These are phyloP conservation scores for Acyrthosiphon pisum DNA, from an alignment of 1,140 invertebrate species.

Conservation along the genomic window DNA sequence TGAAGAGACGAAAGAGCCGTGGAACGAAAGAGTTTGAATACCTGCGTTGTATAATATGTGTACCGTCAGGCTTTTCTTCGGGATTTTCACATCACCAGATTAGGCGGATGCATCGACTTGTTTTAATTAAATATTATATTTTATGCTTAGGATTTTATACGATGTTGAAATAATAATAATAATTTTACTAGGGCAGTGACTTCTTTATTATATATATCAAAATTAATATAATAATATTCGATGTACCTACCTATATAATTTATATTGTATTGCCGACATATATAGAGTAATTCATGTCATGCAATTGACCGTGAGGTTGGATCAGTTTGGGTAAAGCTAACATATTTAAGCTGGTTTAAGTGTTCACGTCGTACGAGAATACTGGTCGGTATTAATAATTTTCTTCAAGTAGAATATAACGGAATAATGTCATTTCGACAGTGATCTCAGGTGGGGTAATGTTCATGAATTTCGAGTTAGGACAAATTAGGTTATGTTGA, in stretches of 20 bases:
- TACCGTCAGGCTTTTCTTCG: neutral
- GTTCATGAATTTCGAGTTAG: neutral
- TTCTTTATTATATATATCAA: neutral
- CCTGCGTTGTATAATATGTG: neutral
- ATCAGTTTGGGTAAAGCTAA: neutral
- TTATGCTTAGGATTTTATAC: neutral
- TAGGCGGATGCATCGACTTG: no score
- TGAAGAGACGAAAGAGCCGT: no score
- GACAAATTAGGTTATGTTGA: neutral
- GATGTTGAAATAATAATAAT: neutral
- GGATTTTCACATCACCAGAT: neutral
- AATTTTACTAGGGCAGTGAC: neutral
- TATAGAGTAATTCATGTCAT: neutral
- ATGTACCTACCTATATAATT: neutral
- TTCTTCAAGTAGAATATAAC: neutral
- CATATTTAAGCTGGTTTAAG: neutral
- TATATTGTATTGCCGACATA: neutral
- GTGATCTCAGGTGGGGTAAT: neutral
- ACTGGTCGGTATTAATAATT: constrained; percentile 1
- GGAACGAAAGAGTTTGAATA: no score
- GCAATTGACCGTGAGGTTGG: neutral
- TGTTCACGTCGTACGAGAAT: neutral
- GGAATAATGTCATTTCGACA: neutral
- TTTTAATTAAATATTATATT: neutral
- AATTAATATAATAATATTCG: neutral